Conservation (phyloP, 2,888 invertebrate species). For the Teleogryllus oceanicus region DNA sequence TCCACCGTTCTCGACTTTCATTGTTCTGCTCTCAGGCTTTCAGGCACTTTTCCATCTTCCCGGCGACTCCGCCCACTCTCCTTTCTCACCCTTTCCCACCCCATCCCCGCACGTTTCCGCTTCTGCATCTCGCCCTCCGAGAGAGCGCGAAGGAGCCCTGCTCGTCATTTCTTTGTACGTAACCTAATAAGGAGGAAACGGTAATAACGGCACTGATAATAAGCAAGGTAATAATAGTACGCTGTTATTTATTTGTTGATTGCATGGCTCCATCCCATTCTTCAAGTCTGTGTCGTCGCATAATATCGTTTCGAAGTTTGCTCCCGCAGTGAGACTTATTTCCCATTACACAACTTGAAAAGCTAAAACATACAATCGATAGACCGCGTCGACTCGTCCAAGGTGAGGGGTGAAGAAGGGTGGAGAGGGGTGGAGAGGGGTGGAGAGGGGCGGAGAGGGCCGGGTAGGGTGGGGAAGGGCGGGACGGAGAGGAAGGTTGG, state of each 20-base stretch:
- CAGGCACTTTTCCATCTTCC: no score
- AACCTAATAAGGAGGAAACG: conserved; percentile 18
- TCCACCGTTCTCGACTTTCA: no score
- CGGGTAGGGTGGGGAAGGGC: background rate
- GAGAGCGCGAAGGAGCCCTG: background rate
- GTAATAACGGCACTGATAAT: conserved; percentile 6
- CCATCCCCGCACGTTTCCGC: background rate
- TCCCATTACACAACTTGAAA: background rate
- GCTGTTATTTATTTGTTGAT: background rate
- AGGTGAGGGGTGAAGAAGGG: background rate
- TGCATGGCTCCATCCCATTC: background rate
- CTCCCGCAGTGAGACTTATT: background rate
- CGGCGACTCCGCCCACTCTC: no score
- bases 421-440: background rate
- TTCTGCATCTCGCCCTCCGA: background rate
- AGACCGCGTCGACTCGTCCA: background rate
- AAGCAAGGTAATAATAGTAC: background rate
- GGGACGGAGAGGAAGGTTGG: no score
- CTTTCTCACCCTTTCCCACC: background rate
- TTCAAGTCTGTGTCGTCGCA: background rate
- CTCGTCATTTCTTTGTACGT: background rate
- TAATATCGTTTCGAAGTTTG: conserved; percentile 6
- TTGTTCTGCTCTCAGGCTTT: no score
- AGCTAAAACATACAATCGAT: conserved; percentile 7
- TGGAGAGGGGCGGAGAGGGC: background rate